These are phyloP conservation scores for Cyprinodon variegatus DNA, from an alignment of 2,113 vertebrate genomes.

Conservation along the genomic window DNA sequence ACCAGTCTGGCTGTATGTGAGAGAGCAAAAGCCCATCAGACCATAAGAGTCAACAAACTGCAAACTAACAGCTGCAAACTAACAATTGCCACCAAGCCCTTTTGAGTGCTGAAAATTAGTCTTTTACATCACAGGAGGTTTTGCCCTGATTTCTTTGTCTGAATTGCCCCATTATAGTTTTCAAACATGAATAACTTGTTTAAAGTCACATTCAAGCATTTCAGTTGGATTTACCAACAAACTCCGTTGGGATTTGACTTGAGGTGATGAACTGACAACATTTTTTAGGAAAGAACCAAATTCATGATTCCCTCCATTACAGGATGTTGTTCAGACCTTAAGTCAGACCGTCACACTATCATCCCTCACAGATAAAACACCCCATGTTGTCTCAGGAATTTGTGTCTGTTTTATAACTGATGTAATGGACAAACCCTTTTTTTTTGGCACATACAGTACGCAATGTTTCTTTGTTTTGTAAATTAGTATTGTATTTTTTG, in stretches of 20 bases:
- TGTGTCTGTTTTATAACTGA: too few relatives aligned
- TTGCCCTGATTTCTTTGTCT: not conserved
- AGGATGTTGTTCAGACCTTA: not conserved
- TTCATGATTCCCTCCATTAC: too few relatives aligned
- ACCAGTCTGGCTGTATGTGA: not conserved
- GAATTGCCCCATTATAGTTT: not conserved
- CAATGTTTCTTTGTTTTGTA: too few relatives aligned
- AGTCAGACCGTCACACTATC: not conserved
- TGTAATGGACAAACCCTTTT: too few relatives aligned
- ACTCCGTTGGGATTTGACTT: not conserved
- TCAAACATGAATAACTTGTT: not conserved
- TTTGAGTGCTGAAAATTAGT: not conserved
- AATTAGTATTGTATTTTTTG: not conserved
- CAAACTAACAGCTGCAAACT: not conserved
- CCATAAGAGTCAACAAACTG: not conserved
- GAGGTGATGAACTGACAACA: not conserved
- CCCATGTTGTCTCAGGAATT: too few relatives aligned
- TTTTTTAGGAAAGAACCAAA: not conserved
- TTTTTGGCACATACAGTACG: too few relatives aligned
- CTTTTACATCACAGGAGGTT: not conserved
- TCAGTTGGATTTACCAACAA: not conserved
- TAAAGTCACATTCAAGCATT: not conserved
- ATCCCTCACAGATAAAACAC: too few relatives aligned
- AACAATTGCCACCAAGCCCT: not conserved
- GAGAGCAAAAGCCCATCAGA: too few relatives aligned